A percentile compares a stretch with the other conserved stretches of the same genome.
phyloP scores from a whole-genome alignment of 2,888 invertebrate species.

The Colletes collaris region DNA sequence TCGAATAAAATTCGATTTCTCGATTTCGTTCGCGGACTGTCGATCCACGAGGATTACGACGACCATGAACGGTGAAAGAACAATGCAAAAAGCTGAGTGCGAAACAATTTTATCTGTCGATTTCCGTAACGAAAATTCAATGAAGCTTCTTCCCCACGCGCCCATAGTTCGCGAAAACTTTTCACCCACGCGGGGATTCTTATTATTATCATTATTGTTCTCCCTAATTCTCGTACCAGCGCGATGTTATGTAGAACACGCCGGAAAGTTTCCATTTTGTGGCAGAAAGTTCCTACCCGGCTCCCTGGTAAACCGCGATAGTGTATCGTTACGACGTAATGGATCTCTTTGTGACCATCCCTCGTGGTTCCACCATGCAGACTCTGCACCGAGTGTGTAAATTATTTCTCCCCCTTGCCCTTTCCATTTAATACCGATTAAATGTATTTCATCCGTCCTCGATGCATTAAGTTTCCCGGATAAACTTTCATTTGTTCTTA shows the following conservation, averaged over 20 bases:
- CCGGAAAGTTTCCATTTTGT: slow-evolving; percentile 4
- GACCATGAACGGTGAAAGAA: too few relatives aligned
- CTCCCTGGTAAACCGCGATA: neutral
- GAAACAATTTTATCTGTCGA: too few relatives aligned
- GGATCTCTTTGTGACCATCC: slow-evolving; percentile 7
- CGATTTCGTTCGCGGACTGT: too few relatives aligned
- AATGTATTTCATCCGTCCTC: slow-evolving; percentile 6
- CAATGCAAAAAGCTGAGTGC: too few relatives aligned
- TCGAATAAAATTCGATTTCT: neutral
- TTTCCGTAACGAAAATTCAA: too few relatives aligned
- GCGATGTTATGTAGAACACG: neutral
- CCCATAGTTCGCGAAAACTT: too few relatives aligned
- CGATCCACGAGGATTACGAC: too few relatives aligned
- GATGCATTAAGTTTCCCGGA: neutral
- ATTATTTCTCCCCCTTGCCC: slow-evolving; percentile 10
- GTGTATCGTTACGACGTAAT: slow-evolving; percentile 13
- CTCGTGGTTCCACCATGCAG: neutral
- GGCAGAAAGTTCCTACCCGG: neutral
- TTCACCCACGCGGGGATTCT: too few relatives aligned
- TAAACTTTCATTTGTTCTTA: slow-evolving; percentile 3
- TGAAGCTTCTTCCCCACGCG: too few relatives aligned
- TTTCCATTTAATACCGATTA: neutral
- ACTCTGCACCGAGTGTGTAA: neutral
- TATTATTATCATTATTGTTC: neutral
- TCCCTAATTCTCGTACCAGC: neutral